phyloP scores from a whole-genome alignment of 2,113 vertebrate species.

The Rhea americana region DNA sequence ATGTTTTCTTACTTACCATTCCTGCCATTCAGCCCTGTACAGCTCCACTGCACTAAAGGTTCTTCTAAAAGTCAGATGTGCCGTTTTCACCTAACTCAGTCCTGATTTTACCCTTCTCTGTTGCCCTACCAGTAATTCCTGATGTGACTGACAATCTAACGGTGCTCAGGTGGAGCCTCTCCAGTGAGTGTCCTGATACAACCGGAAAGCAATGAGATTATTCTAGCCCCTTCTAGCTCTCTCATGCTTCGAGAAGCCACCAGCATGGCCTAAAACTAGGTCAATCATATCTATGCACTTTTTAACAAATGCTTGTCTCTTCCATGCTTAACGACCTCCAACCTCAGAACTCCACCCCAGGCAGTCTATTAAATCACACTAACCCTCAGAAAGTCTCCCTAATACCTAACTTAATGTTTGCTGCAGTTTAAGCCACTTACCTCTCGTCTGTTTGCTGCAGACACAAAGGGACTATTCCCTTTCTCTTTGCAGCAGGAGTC shows the following conservation, averaged over 20 bases:
- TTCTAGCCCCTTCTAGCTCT: not conserved
- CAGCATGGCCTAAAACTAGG: not conserved
- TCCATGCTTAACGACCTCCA: not conserved
- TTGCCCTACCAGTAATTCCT: too few species aligned
- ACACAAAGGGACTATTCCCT: not conserved
- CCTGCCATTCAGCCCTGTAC: not conserved
- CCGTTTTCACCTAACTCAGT: not conserved
- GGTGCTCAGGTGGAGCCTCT: not conserved
- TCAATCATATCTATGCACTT: not conserved
- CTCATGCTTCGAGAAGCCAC: not conserved
- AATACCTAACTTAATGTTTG: not conserved
- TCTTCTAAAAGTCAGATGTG: not conserved
- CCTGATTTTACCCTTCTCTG: not conserved
- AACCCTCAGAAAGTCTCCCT: not conserved
- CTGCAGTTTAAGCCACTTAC: not conserved
- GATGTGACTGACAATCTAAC: not conserved
- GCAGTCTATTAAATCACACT: not conserved
- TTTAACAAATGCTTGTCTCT: not conserved
- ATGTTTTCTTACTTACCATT: not conserved
- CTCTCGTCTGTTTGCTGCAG: not conserved
- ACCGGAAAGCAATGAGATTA: not conserved
- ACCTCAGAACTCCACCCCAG: not conserved
- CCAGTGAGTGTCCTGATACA: not conserved
- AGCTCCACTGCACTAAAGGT: not conserved
- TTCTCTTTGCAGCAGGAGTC: not conserved